Percentiles rank a stretch among this genome's conserved stretches.
These are phyloP conservation scores for Melieria picta DNA, from an alignment of 2,888 invertebrate genomes.

Conservation along the genomic window DNA sequence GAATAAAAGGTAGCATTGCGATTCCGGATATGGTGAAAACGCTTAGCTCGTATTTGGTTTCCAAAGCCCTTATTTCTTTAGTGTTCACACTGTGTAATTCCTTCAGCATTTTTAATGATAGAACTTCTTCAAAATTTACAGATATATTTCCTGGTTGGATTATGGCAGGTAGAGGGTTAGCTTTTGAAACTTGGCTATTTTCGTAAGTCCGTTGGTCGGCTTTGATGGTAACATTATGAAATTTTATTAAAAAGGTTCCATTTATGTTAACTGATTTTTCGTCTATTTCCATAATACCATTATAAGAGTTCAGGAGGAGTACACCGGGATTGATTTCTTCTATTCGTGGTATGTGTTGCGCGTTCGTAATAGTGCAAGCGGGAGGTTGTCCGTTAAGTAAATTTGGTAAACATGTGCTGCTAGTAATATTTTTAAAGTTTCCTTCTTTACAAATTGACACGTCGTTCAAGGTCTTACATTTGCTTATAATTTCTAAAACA, in stretches of 20 bases:
- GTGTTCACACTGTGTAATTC: conserved; percentile 36
- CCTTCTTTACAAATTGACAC: conserved; percentile 3
- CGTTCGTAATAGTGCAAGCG: neutral
- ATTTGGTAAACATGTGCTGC: conserved; percentile 2
- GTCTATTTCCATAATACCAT: conserved; percentile 13
- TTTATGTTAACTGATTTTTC: conserved; percentile 11
- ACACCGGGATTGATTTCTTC: conserved; percentile 38
- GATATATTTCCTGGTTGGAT: conserved; percentile 32
- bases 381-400: neutral
- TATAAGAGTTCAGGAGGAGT: conserved; percentile 40
- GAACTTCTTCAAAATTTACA: conserved; percentile 31
- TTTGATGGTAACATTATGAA: conserved; percentile 29
- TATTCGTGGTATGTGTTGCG: conserved; percentile 31
- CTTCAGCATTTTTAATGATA: conserved; percentile 36
- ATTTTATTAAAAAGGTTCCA: conserved; percentile 30
- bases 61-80: conserved; percentile 22
- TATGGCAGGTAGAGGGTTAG: conserved; percentile 37
- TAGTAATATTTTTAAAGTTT: conserved; percentile 5
- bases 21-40: conserved; percentile 5
- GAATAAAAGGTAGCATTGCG: neutral
- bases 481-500: conserved; percentile 1
- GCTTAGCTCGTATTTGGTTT: neutral
- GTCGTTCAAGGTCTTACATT: conserved; percentile 9
- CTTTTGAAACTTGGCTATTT: conserved; percentile 25
- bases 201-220: conserved; percentile 31